These are phyloP conservation scores for Apodemia zela DNA, from an alignment of 2,888 invertebrate species.

Conservation along the genomic window DNA sequence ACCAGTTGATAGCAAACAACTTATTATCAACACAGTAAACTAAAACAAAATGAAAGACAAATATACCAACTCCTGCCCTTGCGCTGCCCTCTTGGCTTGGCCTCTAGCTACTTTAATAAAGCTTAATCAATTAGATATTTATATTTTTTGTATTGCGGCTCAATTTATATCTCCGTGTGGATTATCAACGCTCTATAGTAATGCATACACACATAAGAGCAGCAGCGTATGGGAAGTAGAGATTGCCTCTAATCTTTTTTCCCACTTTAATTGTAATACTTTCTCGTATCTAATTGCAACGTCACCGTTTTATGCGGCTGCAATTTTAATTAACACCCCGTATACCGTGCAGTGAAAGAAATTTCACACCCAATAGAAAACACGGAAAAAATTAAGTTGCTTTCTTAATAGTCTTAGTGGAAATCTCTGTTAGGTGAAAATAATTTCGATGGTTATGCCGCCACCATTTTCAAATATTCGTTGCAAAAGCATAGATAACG, in stretches of 20 bases:
- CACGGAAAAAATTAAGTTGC: slow-evolving; percentile 5
- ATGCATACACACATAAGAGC: neutral
- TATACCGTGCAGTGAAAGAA: slow-evolving; percentile 18
- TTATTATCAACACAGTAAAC: too few species aligned
- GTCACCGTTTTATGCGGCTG: slow-evolving; percentile 16
- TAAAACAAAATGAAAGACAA: too few species aligned
- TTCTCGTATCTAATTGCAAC: slow-evolving; percentile 25
- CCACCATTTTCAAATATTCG: too few species aligned
- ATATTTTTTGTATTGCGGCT: too few species aligned
- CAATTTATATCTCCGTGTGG: too few species aligned
- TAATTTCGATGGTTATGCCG: too few species aligned
- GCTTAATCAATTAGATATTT: neutral
- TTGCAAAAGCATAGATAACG: too few species aligned
- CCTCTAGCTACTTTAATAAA: too few species aligned
- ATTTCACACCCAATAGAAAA: slow-evolving; percentile 18
- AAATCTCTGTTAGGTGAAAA: neutral
- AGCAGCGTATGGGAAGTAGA: neutral
- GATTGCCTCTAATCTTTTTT: slow-evolving; percentile 21
- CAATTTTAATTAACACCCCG: slow-evolving; percentile 21
- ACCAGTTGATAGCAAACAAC: too few species aligned
- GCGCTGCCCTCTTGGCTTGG: too few species aligned
- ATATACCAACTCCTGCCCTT: too few species aligned
- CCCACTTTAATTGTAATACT: slow-evolving; percentile 24
- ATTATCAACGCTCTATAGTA: neutral
- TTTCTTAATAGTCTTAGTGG: neutral